Conservation (phyloP, 2,113 vertebrate species). For the Catagonus wagneri region DNA sequence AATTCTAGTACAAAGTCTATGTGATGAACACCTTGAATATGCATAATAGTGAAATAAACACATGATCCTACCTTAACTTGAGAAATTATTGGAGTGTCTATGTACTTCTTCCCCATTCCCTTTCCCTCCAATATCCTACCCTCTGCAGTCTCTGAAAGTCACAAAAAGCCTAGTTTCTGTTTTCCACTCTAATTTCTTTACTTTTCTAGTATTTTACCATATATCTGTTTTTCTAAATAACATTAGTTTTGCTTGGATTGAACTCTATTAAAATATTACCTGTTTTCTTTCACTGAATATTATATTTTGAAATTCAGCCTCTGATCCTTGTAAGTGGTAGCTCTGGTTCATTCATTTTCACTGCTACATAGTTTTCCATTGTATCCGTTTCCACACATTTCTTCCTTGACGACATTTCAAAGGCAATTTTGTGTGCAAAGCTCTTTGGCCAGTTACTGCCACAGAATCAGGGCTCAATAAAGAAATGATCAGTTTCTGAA, state of each 20-base stretch:
- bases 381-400: neutral
- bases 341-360: neutral
- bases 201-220: neutral
- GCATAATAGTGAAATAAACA: neutral
- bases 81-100: neutral
- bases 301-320: neutral
- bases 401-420: neutral
- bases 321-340: neutral
- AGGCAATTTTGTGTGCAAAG: neutral
- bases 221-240: neutral
- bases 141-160: neutral
- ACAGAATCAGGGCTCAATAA: neutral
- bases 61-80: neutral
- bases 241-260: constrained; percentile 21
- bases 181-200: neutral
- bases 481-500: neutral
- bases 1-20: neutral
- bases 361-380: neutral
- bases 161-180: neutral
- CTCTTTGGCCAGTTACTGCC: neutral
- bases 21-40: neutral
- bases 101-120: neutral
- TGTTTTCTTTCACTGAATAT: neutral
- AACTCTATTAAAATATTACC: neutral
- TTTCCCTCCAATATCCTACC: neutral